These are phyloP conservation scores for Dipodomys stephensi DNA, from an alignment of 2,113 vertebrate species.

Conservation along the genomic window DNA sequence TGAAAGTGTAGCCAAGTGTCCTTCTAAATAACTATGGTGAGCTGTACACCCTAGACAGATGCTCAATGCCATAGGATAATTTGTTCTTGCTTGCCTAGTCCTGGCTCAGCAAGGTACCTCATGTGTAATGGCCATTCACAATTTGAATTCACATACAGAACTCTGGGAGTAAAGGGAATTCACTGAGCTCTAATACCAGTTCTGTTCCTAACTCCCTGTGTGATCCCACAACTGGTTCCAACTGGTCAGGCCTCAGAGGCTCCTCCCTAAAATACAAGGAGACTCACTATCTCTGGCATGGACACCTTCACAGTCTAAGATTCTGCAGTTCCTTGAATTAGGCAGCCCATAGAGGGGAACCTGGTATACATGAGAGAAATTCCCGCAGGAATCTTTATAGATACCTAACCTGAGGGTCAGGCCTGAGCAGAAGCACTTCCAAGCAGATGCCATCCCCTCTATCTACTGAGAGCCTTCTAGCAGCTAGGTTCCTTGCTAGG, in stretches of 20 bases:
- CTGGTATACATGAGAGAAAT: neutral
- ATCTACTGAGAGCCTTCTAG: neutral
- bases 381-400: neutral
- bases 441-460: neutral
- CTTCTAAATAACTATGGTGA: neutral
- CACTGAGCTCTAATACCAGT: neutral
- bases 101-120: neutral
- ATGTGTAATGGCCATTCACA: neutral
- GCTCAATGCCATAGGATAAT: accelerated
- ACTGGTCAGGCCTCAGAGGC: neutral
- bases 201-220: neutral
- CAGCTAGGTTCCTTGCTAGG: neutral
- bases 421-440: neutral
- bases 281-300: neutral
- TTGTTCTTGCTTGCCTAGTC: neutral
- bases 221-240: neutral
- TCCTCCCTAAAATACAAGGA: neutral
- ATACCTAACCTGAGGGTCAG: neutral
- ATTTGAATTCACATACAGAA: neutral
- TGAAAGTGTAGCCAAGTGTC: neutral
- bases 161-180: neutral
- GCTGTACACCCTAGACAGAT: neutral
- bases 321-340: neutral
- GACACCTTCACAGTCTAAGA: neutral
- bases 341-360: neutral